Percentiles rank a stretch among this genome's conserved stretches.
Evolutionary conservation across 2,888 invertebrate species (phyloP).

Genomic region (Acrobasis consociella): DNA sequence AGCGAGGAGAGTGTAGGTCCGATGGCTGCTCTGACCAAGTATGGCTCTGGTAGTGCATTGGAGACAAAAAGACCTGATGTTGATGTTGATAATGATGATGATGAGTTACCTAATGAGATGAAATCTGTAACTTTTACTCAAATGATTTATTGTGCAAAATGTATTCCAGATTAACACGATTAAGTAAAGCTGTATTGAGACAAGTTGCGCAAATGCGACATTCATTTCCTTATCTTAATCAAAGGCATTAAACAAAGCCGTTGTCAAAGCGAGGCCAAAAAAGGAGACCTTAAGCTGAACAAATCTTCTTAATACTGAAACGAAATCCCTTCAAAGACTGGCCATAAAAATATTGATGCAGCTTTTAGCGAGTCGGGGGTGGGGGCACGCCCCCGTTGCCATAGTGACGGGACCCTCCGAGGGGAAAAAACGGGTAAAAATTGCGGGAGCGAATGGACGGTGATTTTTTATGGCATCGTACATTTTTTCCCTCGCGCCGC

Average conservation of each 20-base stretch:
- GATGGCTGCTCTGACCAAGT: too few species aligned
- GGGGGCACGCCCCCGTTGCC: conserved; percentile 59
- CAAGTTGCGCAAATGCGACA: conserved; percentile 3
- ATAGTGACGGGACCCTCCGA: conserved; percentile 76
- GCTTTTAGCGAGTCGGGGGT: conserved; percentile 61
- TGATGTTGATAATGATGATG: too few species aligned
- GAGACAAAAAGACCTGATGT: too few species aligned
- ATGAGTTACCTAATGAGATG: too few species aligned
- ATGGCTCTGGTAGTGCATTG: too few species aligned
- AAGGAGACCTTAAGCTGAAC: conserved; percentile 9
- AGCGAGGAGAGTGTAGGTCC: too few species aligned
- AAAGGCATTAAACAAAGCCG: conserved; percentile 13
- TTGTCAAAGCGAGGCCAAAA: conserved; percentile 20
- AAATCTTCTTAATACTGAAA: conserved; percentile 21
- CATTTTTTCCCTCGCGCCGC: conserved; percentile 78
- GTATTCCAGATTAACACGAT: not conserved
- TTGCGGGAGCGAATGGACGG: conserved; percentile 77
- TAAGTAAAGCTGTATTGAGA: not conserved
- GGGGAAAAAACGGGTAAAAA: conserved; percentile 83
- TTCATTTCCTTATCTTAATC: conserved; percentile 4
- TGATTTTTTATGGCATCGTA: conserved; percentile 82
- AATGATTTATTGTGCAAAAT: too few species aligned
- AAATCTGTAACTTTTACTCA: too few species aligned
- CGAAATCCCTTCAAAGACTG: conserved; percentile 38
- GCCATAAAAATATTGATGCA: conserved; percentile 76